Evolutionary conservation across 2,888 invertebrate genomes (phyloP).

Genomic region (Lithophane leautieri): DNA sequence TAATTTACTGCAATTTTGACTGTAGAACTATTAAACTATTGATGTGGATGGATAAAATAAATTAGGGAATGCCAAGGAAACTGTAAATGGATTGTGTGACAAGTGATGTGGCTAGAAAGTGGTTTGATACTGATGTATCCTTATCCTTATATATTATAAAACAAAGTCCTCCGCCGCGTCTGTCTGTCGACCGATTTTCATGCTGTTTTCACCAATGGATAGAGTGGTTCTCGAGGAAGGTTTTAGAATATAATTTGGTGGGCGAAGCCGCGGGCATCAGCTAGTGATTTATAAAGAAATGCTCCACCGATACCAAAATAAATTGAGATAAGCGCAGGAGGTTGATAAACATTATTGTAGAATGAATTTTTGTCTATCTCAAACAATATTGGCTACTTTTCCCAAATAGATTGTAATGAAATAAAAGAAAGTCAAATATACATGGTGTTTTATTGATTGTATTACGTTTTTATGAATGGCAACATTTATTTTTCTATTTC

Average conservation of each 20-base stretch:
- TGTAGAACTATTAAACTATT: no score
- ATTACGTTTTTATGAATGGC: conserved; percentile 5
- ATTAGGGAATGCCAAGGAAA: background rate
- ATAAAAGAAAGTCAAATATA: conserved; percentile 20
- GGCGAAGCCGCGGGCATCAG: no score
- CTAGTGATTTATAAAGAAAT: conserved; percentile 1
- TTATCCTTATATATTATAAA: no score
- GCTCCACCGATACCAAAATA: background rate
- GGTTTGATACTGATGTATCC: background rate
- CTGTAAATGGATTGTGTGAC: background rate
- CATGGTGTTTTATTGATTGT: conserved; percentile 24
- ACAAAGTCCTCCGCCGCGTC: no score
- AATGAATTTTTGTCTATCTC: conserved; percentile 7
- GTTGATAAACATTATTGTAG: background rate
- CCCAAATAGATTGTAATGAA: background rate
- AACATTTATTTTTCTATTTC: background rate
- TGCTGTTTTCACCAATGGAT: no score
- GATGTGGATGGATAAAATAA: background rate
- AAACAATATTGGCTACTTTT: conserved; percentile 3
- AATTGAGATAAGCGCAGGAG: background rate
- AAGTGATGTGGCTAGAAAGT: background rate
- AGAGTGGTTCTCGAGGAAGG: no score
- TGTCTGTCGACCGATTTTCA: no score
- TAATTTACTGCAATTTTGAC: no score
- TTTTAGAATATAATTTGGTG: no score